Evolutionary conservation across 2,888 invertebrate genomes (phyloP), one percentile per base, ranked within the genome.

Genomic region (Nemotelus pantherinus): DNA sequence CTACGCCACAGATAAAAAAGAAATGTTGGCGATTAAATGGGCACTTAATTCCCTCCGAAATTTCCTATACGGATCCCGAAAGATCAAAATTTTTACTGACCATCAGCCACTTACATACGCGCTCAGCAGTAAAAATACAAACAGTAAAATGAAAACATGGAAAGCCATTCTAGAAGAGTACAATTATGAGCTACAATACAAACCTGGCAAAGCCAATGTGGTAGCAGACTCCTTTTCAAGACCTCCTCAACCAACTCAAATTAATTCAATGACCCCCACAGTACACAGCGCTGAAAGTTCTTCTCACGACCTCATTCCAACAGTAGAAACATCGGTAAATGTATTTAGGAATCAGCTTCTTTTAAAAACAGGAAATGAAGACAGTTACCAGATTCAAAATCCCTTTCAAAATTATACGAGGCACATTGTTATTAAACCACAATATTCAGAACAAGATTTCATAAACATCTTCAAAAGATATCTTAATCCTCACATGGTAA

Each of bases 91-190:
- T 9, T 76, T 65, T 55, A 76, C 76, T 7, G 76, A 65, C 45
- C 76, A 64, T 53, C 65, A 76, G 43, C 50, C 76, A 39, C 53
- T 70, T 10, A 80, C 80, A 9, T 81, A 81, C 67, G 77, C 80
- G 2, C 77, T 82, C 10, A 79, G 80, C 6, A 79, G 81, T 41
- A 78, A 79, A 79, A 81, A 50, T 63, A 80, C 64, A 50, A 81
- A 71, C 60, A 76, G 74, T 3, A 81, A 81, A 50, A 79, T 81
- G 41, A 81, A 80, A 47, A 63, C 80, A 2, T 80, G 81, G 81
- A 81, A 81, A 53, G 67, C 77, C 3, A 77, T 76, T 5, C 47
- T 80, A 10, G 79, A 80, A 41, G 80, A 80, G 43, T 79, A 76
- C 50, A 76, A 76, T 39, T 64, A 76, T 10, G 53, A 76, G 43